phyloP scores from a whole-genome alignment of 2,797 vertebrate genomes.

The Amblyraja radiata region DNA sequence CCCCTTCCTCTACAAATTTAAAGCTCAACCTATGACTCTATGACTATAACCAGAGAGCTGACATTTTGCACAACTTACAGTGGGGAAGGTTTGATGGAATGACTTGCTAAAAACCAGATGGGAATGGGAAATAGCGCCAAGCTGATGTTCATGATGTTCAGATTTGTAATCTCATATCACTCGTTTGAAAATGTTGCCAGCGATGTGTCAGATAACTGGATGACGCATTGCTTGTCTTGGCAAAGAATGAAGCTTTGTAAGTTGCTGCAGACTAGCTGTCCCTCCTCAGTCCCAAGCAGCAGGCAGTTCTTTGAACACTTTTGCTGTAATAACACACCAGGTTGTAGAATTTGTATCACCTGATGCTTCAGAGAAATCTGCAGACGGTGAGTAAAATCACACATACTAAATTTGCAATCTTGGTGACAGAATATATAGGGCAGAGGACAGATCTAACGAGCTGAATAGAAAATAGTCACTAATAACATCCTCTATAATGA shows the following conservation, averaged over 20 bases:
- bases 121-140: background rate
- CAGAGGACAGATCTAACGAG: background rate
- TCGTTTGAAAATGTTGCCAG: background rate
- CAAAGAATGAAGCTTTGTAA: background rate
- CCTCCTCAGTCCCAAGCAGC: background rate
- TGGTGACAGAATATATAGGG: background rate
- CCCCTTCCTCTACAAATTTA: background rate
- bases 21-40: no score
- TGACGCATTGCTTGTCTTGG: slow-evolving; percentile 2
- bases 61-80: background rate
- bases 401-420: background rate
- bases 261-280: background rate
- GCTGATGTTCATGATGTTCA: background rate
- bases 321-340: background rate
- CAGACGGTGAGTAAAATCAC: background rate
- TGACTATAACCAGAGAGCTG: background rate
- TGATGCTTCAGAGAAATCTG: background rate
- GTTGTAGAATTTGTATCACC: background rate
- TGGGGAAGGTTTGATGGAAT: background rate
- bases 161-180: slow-evolving; percentile 7
- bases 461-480: background rate
- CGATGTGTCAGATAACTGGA: background rate
- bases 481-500: background rate
- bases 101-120: background rate
- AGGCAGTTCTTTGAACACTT: background rate